Evolutionary conservation across 2,113 vertebrate species (phyloP).

Genomic region (Ceyx margarethae): DNA sequence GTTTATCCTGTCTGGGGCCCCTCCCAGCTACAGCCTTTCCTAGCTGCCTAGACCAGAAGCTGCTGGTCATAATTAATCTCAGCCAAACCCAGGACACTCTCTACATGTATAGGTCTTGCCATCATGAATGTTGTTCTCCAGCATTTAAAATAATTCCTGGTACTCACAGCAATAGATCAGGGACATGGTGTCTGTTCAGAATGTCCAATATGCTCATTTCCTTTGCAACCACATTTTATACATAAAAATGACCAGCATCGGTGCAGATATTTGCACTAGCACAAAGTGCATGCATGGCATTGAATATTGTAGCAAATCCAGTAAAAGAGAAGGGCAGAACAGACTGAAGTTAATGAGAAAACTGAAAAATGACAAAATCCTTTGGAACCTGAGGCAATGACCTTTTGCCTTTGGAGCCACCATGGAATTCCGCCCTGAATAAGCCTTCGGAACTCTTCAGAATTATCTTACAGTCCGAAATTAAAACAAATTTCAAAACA

Average conservation of each 20-base stretch:
- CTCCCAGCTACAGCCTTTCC: too few species aligned
- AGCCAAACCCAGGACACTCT: background rate
- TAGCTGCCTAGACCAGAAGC: too few species aligned
- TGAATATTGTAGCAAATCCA: background rate
- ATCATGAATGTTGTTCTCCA: background rate
- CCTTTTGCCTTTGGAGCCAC: background rate
- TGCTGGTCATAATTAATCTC: too few species aligned
- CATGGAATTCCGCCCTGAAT: background rate
- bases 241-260: background rate
- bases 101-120: background rate
- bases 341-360: background rate
- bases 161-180: background rate
- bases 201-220: background rate
- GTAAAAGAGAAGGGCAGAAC: background rate
- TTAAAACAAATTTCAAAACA: background rate
- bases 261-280: background rate
- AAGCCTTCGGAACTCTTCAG: background rate
- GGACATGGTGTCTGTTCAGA: background rate
- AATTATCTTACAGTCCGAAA: background rate
- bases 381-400: background rate
- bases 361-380: background rate
- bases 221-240: background rate
- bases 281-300: background rate
- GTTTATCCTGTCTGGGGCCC: too few species aligned
- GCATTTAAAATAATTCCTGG: background rate